phyloP scores from a whole-genome alignment of 2,888 invertebrate genomes.

The Pterostichus niger region DNA sequence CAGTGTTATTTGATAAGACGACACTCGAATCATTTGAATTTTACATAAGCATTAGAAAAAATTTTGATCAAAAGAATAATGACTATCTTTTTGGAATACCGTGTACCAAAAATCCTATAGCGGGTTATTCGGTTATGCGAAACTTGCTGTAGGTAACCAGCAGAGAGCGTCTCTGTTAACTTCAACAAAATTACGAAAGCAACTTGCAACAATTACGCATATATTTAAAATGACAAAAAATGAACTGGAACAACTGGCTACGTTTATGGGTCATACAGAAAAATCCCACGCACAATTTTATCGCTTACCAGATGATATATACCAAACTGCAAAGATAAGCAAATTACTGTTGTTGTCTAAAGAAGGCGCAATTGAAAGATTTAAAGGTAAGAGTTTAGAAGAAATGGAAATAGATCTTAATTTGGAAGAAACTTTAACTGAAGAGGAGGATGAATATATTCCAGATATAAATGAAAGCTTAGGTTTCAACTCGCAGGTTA shows the following conservation, averaged over 20 bases:
- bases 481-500: background rate
- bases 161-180: background rate
- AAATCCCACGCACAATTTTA: constrained; percentile 68
- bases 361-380: constrained; percentile 65
- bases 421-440: background rate
- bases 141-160: background rate
- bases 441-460: constrained; percentile 5
- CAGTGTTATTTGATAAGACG: background rate
- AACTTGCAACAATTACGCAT: background rate
- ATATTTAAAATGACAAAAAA: background rate
- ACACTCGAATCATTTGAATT: background rate
- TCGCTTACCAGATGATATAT: constrained; percentile 69
- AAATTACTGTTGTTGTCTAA: constrained; percentile 69
- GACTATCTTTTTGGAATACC: background rate
- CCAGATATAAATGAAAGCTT: background rate
- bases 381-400: constrained; percentile 68
- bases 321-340: constrained; percentile 69
- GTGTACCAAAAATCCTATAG: background rate
- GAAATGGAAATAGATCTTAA: constrained; percentile 68
- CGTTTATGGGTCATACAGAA: constrained; percentile 70
- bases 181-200: background rate
- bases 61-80: background rate
- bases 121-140: background rate
- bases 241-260: constrained; percentile 7
- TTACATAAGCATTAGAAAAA: background rate